Evolutionary conservation across 2,113 vertebrate genomes (phyloP).

Genomic region (Tichodroma muraria): DNA sequence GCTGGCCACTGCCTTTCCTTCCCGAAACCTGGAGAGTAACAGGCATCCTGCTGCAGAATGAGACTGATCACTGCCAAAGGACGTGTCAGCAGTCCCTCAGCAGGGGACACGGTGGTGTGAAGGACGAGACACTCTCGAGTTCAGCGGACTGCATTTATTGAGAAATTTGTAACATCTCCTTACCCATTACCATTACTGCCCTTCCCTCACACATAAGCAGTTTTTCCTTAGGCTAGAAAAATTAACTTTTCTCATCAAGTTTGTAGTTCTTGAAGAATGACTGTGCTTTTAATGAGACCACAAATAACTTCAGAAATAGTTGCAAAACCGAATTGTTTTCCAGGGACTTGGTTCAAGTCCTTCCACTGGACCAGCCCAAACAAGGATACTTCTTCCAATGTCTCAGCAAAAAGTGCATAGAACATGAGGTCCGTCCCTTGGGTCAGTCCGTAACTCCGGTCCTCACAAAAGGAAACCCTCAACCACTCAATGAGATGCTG

Average conservation of each 20-base stretch:
- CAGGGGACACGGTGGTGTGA: not conserved
- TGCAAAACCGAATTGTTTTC: not conserved
- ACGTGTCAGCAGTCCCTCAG: not conserved
- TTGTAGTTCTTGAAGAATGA: not conserved
- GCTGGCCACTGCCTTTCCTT: not conserved
- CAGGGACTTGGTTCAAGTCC: not conserved
- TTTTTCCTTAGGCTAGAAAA: not conserved
- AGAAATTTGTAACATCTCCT: not conserved
- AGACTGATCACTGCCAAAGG: not conserved
- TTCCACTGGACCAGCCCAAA: not conserved
- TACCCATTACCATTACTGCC: not conserved
- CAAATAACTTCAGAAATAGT: not conserved
- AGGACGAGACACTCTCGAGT: not conserved
- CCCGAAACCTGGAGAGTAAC: not conserved
- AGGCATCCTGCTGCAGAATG: not conserved
- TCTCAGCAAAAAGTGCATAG: conserved; percentile 7
- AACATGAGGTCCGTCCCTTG: rapidly evolving
- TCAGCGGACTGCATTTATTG: conserved; percentile 18
- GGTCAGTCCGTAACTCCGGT: not conserved
- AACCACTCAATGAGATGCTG: not conserved
- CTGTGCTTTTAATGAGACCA: not conserved
- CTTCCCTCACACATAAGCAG: not conserved
- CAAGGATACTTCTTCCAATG: not conserved
- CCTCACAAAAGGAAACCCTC: not conserved
- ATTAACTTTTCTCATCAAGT: not conserved